Percentiles rank a stretch among this genome's conserved stretches.
phyloP scores from a whole-genome alignment of 2,888 invertebrate genomes.

The Nasonovia ribisnigri region DNA sequence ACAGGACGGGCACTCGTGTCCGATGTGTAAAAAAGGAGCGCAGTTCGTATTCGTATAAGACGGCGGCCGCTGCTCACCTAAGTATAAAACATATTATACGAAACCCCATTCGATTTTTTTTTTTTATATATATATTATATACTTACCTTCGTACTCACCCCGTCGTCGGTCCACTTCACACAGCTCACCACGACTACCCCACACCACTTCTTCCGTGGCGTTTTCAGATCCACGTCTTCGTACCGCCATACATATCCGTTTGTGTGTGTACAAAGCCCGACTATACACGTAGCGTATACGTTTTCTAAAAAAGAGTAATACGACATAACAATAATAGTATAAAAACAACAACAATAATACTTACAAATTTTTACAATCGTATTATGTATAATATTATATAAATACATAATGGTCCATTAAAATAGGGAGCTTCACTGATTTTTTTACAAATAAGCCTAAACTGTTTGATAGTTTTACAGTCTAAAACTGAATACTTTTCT shows the following conservation, averaged over 20 bases:
- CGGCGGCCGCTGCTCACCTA: background rate
- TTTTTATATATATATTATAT: background rate
- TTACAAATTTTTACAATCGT: background rate
- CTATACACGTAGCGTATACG: background rate
- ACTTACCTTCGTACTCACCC: background rate
- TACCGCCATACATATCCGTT: background rate
- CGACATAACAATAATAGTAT: background rate
- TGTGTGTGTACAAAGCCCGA: too few relatives aligned
- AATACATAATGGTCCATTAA: background rate
- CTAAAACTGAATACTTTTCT: too few relatives aligned
- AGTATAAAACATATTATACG: constrained; percentile 13
- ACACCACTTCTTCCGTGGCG: background rate
- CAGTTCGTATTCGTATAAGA: constrained; percentile 66
- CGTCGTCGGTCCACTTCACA: background rate
- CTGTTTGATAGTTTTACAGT: background rate
- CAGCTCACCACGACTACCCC: background rate
- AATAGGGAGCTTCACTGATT: background rate
- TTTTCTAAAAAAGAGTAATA: background rate
- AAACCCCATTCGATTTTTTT: background rate
- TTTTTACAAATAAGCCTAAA: background rate
- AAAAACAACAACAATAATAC: background rate
- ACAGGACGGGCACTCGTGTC: constrained; percentile 59
- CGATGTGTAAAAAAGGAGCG: constrained; percentile 64
- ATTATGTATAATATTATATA: background rate
- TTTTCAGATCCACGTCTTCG: background rate